phyloP scores from a whole-genome alignment of 2,113 vertebrate species.

The Nestor notabilis region DNA sequence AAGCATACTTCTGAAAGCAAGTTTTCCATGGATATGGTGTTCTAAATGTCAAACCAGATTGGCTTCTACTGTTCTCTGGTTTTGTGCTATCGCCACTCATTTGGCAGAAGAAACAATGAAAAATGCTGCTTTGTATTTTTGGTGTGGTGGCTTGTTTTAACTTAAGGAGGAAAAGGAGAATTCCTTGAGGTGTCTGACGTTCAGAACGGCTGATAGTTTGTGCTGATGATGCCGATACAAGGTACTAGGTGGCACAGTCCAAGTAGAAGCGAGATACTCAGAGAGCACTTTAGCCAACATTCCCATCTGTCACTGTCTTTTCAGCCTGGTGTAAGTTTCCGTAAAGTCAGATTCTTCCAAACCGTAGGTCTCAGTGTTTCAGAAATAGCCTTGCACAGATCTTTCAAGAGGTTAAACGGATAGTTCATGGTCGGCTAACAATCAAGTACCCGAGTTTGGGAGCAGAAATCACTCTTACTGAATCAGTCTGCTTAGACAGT shows the following conservation, averaged over 20 bases:
- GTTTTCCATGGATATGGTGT: not conserved
- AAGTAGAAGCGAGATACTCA: not conserved
- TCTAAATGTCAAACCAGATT: not conserved
- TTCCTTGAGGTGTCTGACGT: not conserved
- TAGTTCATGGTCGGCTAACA: not conserved
- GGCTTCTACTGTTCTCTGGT: not conserved
- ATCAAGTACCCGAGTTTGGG: not conserved
- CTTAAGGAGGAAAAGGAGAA: not conserved
- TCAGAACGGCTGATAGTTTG: not conserved
- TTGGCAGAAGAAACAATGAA: not conserved
- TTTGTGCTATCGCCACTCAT: not conserved
- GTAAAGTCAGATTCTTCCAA: not conserved
- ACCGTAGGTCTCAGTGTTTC: not conserved
- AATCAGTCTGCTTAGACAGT: not conserved
- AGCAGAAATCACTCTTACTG: not conserved
- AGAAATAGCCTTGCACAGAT: not conserved
- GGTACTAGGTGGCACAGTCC: not conserved
- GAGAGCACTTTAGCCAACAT: not conserved
- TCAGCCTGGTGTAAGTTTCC: not conserved
- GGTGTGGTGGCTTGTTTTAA: not conserved
- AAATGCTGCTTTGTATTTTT: not conserved
- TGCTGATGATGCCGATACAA: not conserved
- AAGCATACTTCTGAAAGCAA: not conserved
- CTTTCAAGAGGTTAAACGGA: not conserved
- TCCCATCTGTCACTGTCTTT: not conserved